phyloP scores from a whole-genome alignment of 2,888 invertebrate genomes.

The Gerris lacustris region DNA sequence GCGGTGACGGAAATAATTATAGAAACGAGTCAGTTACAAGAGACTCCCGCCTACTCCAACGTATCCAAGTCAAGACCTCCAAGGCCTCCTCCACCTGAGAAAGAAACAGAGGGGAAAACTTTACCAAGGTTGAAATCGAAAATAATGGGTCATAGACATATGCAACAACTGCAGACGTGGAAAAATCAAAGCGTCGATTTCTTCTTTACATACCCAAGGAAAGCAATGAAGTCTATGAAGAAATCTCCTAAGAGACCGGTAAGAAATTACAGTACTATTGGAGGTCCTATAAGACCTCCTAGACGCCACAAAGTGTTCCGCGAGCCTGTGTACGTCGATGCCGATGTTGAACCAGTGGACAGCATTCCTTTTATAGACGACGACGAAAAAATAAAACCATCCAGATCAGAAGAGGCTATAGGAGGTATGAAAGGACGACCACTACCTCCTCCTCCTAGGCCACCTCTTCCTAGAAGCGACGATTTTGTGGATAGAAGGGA shows the following conservation, averaged over 20 bases:
- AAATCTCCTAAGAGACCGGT: constrained; percentile 47
- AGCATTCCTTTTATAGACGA: constrained; percentile 49
- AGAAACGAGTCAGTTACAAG: constrained; percentile 12
- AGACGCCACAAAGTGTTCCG: constrained; percentile 40
- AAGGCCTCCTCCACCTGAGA: constrained; percentile 5
- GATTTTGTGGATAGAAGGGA: constrained; percentile 31
- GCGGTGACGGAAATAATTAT: constrained; percentile 13
- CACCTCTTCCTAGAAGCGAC: constrained; percentile 44
- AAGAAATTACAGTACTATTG: constrained; percentile 48
- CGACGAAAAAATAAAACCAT: constrained; percentile 41
- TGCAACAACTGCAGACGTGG: constrained; percentile 19
- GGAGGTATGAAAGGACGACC: constrained; percentile 76
- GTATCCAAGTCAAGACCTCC: constrained; percentile 9
- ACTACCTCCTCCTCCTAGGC: constrained; percentile 72
- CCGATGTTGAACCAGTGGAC: constrained; percentile 31
- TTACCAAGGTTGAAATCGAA: constrained; percentile 11
- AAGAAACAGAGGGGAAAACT: constrained; percentile 3
- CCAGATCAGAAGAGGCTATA: constrained; percentile 54
- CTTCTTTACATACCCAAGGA: constrained; percentile 31
- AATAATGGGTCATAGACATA: constrained; percentile 28
- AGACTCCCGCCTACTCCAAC: not conserved
- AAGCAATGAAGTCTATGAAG: constrained; percentile 37
- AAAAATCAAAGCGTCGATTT: constrained; percentile 29
- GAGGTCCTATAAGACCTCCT: constrained; percentile 48
- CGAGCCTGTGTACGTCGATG: constrained; percentile 31